Base-by-base conservation (phyloP, 1,140 invertebrate species). In the Lucilia cuprina region DNA sequence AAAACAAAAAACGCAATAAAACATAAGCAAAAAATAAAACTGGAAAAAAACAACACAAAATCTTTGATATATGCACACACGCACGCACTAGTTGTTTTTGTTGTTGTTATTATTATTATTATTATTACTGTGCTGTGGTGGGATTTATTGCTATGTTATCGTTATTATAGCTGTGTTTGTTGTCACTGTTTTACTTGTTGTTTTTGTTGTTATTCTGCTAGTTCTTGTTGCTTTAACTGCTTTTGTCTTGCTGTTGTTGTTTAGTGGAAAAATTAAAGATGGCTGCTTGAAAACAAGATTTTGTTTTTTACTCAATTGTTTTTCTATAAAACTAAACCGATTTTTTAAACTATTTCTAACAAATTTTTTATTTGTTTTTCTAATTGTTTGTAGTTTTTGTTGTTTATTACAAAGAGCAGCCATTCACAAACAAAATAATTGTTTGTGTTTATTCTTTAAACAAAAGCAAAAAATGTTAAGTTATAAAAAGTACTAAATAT, bases 211-310 rank as follows among this genome's bases (percentile, higher is more conserved):
- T 70, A n/a, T 25, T 70, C 7, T 19, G 19, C 65, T 21, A 60
- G 19, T 70, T 70, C 65, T 70, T 60, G 55, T 60, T 70, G 19
- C 65, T 70, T 70, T 70, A 70, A 21, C 14, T 60, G 55, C 55
- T 60, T 7, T 60, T 60, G 13, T 60, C 10, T 41, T 70, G 21
- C 4, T 70, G 65, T 30, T 30, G n/a, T 70, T 35, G 21, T 80
- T 80, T 19, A 13, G 41, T n/a, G 41, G 41, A 47, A 9, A 41
- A 19, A 35, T 50, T 21, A 80, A 80, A 80, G 77, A 80, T 80
- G 77, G 77, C 77, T 50, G 77, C 77, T 80, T 80, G 1, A 70
- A 70, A 70, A 70, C 65, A 21, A 70, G 65, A 70, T 49, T 80
- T 80, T 49, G 41, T 80, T 19, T 80, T 50, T 60, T 60, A 60